phyloP scores from a whole-genome alignment of 2,113 vertebrate genomes.

The Eolophus roseicapilla region DNA sequence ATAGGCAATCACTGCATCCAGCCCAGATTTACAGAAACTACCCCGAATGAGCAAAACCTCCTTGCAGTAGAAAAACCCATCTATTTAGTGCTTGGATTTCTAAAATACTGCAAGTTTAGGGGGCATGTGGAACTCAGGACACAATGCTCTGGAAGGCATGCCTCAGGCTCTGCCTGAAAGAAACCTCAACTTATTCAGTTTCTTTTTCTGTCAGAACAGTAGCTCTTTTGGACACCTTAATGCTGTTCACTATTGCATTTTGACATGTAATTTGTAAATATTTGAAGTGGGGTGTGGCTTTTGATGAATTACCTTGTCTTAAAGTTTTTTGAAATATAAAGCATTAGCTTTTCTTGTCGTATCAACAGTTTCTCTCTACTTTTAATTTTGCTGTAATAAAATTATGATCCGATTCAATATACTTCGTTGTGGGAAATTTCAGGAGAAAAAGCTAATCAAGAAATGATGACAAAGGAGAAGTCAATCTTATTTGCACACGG shows the following conservation, averaged over 20 bases:
- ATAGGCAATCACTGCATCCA: background rate
- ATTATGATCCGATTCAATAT: background rate
- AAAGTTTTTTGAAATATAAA: background rate
- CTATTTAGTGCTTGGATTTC: background rate
- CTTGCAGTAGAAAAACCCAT: background rate
- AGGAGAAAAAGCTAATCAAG: background rate
- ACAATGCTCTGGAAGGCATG: background rate
- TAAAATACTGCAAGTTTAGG: background rate
- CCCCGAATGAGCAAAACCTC: background rate
- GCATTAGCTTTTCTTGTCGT: background rate
- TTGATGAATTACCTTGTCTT: background rate
- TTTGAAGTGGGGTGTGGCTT: background rate
- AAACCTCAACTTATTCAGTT: background rate
- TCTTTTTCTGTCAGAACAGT: background rate
- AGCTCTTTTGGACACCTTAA: background rate
- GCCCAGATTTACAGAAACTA: background rate
- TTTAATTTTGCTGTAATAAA: background rate
- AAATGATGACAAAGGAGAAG: background rate
- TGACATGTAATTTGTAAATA: background rate
- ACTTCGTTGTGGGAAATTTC: background rate
- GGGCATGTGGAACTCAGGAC: background rate
- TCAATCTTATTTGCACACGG: rapidly evolving
- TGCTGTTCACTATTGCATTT: background rate
- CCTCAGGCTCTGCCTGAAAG: background rate
- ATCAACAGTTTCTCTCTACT: background rate